Evolutionary conservation across 2,888 invertebrate genomes (phyloP).

Genomic region (Ecliptopera silaceata): DNA sequence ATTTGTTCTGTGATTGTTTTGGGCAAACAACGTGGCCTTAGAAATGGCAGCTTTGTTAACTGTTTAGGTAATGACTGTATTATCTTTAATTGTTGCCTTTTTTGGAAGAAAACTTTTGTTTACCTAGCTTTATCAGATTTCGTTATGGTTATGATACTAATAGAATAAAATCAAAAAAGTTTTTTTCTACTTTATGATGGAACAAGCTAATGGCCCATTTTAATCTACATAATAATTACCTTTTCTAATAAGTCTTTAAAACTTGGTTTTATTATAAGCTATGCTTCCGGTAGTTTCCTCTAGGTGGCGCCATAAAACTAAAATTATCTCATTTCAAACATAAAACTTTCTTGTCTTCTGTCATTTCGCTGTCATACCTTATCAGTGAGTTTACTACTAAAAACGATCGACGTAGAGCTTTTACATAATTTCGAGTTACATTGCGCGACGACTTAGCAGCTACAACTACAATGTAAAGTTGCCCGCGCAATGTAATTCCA

Average conservation of each 20-base stretch:
- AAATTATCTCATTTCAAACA: constrained; percentile 16
- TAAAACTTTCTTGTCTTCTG: constrained; percentile 26
- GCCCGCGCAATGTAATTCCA: too few relatives aligned
- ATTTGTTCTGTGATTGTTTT: constrained; percentile 35
- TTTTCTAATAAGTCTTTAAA: too few relatives aligned
- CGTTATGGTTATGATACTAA: neutral
- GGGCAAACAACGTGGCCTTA: constrained; percentile 22
- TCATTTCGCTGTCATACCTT: constrained; percentile 27
- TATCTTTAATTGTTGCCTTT: constrained; percentile 12
- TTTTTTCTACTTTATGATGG: too few relatives aligned
- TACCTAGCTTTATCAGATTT: neutral
- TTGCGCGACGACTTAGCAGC: too few relatives aligned
- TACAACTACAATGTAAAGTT: too few relatives aligned
- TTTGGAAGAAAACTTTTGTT: constrained; percentile 7
- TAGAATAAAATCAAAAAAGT: neutral
- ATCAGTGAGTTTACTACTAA: neutral
- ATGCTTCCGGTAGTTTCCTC: neutral
- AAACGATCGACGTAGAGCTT: too few relatives aligned
- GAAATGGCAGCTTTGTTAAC: constrained; percentile 20
- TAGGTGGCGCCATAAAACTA: neutral
- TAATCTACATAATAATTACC: too few relatives aligned
- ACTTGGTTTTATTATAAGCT: too few relatives aligned
- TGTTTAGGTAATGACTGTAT: constrained; percentile 24
- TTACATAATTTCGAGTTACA: too few relatives aligned
- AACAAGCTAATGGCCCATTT: too few relatives aligned